phyloP scores from a whole-genome alignment of 1,140 invertebrate species.

The Saxidomus purpurata region DNA sequence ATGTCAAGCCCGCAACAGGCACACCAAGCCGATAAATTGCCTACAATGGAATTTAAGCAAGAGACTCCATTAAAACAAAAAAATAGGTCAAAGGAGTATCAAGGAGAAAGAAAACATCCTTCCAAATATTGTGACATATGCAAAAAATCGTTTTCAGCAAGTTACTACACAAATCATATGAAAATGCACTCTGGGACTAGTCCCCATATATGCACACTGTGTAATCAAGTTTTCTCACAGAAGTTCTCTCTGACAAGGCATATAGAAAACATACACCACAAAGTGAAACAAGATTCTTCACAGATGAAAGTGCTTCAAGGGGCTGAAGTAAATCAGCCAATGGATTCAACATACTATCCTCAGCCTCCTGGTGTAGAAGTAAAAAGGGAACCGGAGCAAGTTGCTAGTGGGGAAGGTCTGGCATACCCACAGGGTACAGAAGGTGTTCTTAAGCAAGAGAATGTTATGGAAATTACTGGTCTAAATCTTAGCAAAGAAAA shows the following conservation, averaged over 20 bases:
- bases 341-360: neutral
- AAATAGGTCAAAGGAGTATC: slow-evolving; percentile 52
- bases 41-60: neutral
- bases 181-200: slow-evolving; percentile 61
- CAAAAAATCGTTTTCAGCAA: slow-evolving; percentile 64
- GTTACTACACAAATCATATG: slow-evolving; percentile 67
- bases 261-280: slow-evolving; percentile 65
- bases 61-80: slow-evolving; percentile 8
- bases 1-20: neutral
- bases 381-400: neutral
- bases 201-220: slow-evolving; percentile 61
- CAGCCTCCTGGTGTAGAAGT: neutral
- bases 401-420: neutral
- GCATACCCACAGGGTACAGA: neutral
- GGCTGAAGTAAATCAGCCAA: neutral
- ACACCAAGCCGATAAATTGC: neutral
- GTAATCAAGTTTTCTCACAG: slow-evolving; percentile 73
- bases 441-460: neutral
- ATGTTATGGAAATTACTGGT: neutral
- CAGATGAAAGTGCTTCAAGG: neutral
- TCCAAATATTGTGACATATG: slow-evolving; percentile 64
- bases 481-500: neutral
- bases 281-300: neutral
- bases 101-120: slow-evolving; percentile 58
- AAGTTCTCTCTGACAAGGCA: slow-evolving; percentile 68